A percentile compares a stretch with the other conserved stretches of the same genome.
Conservation (phyloP, 1,140 invertebrate species). For the Drosophila kohkoa region DNA sequence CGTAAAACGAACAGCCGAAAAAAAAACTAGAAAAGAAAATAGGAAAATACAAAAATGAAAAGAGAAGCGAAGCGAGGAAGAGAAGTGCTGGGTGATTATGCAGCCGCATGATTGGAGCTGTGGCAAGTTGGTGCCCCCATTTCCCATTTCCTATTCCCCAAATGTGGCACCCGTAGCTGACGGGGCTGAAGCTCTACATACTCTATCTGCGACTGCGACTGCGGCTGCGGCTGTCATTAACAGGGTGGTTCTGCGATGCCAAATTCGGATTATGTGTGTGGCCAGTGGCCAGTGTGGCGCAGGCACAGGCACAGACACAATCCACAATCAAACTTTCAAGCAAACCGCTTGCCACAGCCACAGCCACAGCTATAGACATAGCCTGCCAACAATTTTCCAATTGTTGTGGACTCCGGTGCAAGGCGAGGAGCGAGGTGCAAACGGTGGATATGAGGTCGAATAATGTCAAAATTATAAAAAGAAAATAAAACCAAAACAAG, state of each 20-base stretch:
- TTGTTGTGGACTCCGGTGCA: conserved; percentile 17
- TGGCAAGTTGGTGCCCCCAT: conserved; percentile 28
- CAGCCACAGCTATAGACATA: not conserved
- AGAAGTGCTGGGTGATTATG: conserved; percentile 49
- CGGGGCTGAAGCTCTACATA: conserved; percentile 1
- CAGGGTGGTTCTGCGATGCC: conserved; percentile 43
- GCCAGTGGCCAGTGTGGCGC: conserved; percentile 10
- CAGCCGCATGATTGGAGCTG: conserved; percentile 54
- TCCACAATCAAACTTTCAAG: conserved; percentile 49
- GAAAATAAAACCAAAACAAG: too few relatives aligned
- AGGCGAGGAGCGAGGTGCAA: not conserved
- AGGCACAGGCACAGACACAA: conserved; percentile 22
- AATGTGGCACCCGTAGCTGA: not conserved
- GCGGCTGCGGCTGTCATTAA: conserved; percentile 52
- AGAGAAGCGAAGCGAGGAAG: not conserved
- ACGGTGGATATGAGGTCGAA: not conserved
- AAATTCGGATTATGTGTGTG: conserved; percentile 50
- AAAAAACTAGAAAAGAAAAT: not conserved
- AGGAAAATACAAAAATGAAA: not conserved
- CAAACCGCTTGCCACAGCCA: conserved; percentile 25
- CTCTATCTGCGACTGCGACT: too few relatives aligned
- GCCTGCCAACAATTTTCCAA: conserved; percentile 43
- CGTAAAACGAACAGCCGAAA: not conserved
- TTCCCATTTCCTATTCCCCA: conserved; percentile 4
- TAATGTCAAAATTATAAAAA: not conserved